phyloP scores from a whole-genome alignment of 2,888 invertebrate species.

The Apodemia hepburni region DNA sequence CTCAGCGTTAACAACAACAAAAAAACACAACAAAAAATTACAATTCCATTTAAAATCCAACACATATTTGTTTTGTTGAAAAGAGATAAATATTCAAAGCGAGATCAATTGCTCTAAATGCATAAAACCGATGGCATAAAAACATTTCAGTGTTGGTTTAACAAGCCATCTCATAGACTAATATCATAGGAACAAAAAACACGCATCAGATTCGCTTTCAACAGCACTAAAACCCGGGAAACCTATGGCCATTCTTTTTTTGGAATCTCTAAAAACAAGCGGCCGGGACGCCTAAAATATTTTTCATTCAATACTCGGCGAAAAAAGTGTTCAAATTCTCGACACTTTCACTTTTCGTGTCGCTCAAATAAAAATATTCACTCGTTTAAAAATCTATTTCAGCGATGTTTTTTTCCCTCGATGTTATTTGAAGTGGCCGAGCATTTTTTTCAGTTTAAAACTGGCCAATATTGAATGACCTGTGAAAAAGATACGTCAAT shows the following conservation, averaged over 20 bases:
- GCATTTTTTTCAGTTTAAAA: conserved; percentile 16
- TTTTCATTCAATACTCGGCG: conserved; percentile 44
- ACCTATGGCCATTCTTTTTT: conserved; percentile 38
- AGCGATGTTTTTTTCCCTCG: conserved; percentile 28
- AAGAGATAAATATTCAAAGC: conserved; percentile 8
- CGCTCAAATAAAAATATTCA: conserved; percentile 46
- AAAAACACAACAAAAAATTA: background rate
- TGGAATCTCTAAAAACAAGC: conserved; percentile 42
- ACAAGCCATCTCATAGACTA: conserved; percentile 29
- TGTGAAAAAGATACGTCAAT: conserved; percentile 9
- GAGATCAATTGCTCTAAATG: conserved; percentile 13
- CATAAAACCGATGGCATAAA: conserved; percentile 4
- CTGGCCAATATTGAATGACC: conserved; percentile 17
- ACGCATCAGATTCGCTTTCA: conserved; percentile 37
- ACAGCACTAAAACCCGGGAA: conserved; percentile 32
- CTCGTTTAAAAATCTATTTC: conserved; percentile 39
- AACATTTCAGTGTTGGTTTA: conserved; percentile 16
- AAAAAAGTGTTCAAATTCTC: conserved; percentile 45
- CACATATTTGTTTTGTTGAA: conserved; percentile 1
- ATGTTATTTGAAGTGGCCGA: conserved; percentile 17
- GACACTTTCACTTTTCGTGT: conserved; percentile 44
- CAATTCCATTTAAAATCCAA: background rate
- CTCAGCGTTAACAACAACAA: too few relatives aligned
- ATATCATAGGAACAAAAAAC: conserved; percentile 29
- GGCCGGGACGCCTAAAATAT: conserved; percentile 43